phyloP scores from a whole-genome alignment of 2,888 invertebrate species.

The Eristalinus sepulchralis region DNA sequence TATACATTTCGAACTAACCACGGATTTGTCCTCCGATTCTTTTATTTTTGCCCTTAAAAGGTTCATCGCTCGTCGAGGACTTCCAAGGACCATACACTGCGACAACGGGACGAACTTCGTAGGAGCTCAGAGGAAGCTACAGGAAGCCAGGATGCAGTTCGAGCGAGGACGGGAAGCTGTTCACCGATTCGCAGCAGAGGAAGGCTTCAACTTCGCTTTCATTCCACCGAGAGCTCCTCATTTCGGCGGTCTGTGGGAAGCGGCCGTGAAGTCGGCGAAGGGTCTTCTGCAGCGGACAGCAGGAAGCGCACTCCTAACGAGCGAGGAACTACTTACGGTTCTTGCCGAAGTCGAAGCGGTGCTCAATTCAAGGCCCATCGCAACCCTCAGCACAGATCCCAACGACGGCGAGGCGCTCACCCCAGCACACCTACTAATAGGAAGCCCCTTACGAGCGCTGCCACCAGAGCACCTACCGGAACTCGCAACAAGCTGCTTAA shows the following conservation, averaged over 20 bases:
- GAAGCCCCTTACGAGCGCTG: constrained; percentile 43
- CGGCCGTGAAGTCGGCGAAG: no score
- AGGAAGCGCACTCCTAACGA: constrained; percentile 41
- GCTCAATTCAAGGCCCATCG: constrained; percentile 72
- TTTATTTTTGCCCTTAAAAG: constrained; percentile 67
- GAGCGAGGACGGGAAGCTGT: constrained; percentile 33
- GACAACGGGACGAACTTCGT: constrained; percentile 64
- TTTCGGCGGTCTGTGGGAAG: no score
- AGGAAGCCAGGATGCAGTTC: constrained; percentile 2
- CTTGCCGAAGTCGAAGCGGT: constrained; percentile 70
- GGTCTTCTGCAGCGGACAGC: no score
- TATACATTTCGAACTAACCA: no score
- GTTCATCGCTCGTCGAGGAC: constrained; percentile 47
- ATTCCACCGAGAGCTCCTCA: no score
- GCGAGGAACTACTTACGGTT: constrained; percentile 63
- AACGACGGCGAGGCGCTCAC: constrained; percentile 68
- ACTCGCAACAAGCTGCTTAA: constrained; percentile 13
- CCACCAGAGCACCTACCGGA: constrained; percentile 6
- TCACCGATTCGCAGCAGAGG: constrained; percentile 12
- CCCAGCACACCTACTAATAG: constrained; percentile 63
- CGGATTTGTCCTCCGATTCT: constrained; percentile 61
- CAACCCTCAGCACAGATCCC: constrained; percentile 62
- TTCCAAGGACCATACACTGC: constrained; percentile 45
- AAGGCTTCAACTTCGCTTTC: constrained; percentile 59
- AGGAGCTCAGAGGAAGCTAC: constrained; percentile 25